A percentile compares a stretch with the other conserved stretches of the same genome.
Evolutionary conservation across 1,140 invertebrate species (phyloP).

Genomic region (Trigoniulus corallinus): DNA sequence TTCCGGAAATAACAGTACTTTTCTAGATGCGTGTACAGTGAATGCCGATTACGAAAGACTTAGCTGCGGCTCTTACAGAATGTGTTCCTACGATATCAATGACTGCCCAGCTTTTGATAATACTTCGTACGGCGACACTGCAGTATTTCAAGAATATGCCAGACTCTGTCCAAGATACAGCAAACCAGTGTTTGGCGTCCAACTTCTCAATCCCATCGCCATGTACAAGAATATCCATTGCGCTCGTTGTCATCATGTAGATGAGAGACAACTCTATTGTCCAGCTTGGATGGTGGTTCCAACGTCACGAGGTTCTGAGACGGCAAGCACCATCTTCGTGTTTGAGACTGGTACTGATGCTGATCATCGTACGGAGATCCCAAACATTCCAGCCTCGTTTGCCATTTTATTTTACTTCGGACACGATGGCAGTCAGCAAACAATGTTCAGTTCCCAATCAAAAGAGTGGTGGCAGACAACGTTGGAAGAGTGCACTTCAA

Average conservation of each 20-base stretch:
- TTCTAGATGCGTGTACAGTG: too few species aligned
- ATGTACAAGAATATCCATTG: background rate
- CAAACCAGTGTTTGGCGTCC: background rate
- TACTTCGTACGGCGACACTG: too few species aligned
- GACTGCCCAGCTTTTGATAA: too few species aligned
- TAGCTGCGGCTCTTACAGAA: too few species aligned
- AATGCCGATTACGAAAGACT: too few species aligned
- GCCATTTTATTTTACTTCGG: background rate
- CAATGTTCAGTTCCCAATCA: constrained; percentile 10
- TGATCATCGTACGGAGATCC: background rate
- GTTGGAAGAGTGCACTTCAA: constrained; percentile 2
- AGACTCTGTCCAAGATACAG: background rate
- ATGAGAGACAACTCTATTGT: background rate
- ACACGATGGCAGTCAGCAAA: constrained; percentile 4
- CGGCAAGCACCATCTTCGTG: background rate
- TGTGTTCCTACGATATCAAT: too few species aligned
- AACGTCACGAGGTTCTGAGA: background rate
- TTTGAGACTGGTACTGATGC: background rate
- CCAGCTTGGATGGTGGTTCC: background rate
- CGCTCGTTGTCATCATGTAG: background rate
- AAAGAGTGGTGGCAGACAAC: constrained; percentile 6
- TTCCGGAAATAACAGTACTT: too few species aligned
- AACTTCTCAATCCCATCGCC: background rate
- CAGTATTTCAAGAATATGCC: too few species aligned
- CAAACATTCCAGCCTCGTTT: background rate